Evolutionary conservation across 2,113 vertebrate species (phyloP), one percentile per base, ranked within the genome.

Genomic region (Dunckerocampus dactyliophorus): DNA sequence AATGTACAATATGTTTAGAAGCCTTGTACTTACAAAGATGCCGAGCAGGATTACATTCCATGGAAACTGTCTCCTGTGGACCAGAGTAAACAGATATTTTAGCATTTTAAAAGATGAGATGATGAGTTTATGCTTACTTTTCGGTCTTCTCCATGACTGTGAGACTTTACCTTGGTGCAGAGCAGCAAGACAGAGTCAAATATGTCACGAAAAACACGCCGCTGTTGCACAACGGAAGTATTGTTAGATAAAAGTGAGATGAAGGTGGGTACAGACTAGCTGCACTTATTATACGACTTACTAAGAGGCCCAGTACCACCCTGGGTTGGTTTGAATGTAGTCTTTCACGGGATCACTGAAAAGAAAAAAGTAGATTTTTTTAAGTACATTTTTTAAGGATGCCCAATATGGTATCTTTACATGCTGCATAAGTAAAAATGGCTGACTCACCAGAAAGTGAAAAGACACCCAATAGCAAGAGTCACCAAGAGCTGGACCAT

Each of bases 221-320:
- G 0, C 95, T 98, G 88, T 59, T 24, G 65, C 56, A 50, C 6
- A 65, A 78, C 13, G 69, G 20, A 24, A 74, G 34, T 8, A 65
- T 11, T 19, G 20, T 67, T 42, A 58, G n/a, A 54, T 51, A 43
- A 19, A 21, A 24, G 42, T 46, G 11, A 59, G 14, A 59, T 43
- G 15, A 17, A 24, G 31, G 8, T 39, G 19, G 12, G 17, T 15
- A 4, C 7, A 10, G n/a, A 14, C 12, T 8, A 9, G n/a, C 15
- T 21, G 37, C 19, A 43, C 19, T 21, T 43, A 43, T 19, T 16
- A 1, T 53, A 13, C 77, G 85, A 94, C 95, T 95, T 85, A 98
- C 96, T 97, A 97, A 75, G 95, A 96, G 21, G 94, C 93, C 96
- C 95, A 97, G 57, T 97, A 98, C 94, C 93, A 97, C 47, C 91